These are phyloP conservation scores for Agelas oroides DNA, from an alignment of 37 sponge, comb jelly and placozoan genomes.

Conservation along the genomic window DNA sequence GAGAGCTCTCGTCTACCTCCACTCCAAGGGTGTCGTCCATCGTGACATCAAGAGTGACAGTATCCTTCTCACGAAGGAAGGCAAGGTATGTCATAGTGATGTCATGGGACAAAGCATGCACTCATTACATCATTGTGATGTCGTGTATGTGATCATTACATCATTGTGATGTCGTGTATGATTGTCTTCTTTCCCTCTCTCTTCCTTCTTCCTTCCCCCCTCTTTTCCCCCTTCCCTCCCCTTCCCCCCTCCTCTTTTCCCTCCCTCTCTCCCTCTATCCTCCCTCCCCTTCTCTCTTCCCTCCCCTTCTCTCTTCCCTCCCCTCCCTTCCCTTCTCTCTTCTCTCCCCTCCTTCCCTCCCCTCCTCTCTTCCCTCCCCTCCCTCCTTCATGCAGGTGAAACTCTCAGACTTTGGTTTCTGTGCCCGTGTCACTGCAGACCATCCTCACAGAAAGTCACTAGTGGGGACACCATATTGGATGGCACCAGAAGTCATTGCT, in stretches of 20 bases:
- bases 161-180: background rate
- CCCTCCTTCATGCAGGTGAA: constrained; percentile 67
- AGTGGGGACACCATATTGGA: constrained; percentile 98
- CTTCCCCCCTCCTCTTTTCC: too few species aligned
- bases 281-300: too few species aligned
- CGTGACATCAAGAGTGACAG: constrained; percentile 96
- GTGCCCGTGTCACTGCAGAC: constrained; percentile 77
- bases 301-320: too few species aligned
- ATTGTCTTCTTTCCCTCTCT: too few species aligned
- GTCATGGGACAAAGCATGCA: background rate
- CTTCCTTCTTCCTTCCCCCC: too few species aligned
- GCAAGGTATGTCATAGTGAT: constrained; percentile 59
- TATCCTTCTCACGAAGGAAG: constrained; percentile 75
- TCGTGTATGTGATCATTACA: background rate
- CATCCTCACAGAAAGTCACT: constrained; percentile 71
- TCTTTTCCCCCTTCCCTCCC: too few species aligned
- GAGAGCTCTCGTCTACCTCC: constrained; percentile 86
- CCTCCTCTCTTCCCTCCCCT: too few species aligned
- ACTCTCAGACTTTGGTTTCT: constrained; percentile 96
- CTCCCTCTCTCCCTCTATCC: too few species aligned
- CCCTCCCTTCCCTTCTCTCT: too few species aligned
- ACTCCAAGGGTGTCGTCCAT: constrained; percentile 88
- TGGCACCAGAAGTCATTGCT: constrained; percentile 96
- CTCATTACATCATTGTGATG: background rate
- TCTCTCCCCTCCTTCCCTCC: too few species aligned